Evolutionary conservation across 2,113 vertebrate species (phyloP).

Genomic region (Neogale vison): DNA sequence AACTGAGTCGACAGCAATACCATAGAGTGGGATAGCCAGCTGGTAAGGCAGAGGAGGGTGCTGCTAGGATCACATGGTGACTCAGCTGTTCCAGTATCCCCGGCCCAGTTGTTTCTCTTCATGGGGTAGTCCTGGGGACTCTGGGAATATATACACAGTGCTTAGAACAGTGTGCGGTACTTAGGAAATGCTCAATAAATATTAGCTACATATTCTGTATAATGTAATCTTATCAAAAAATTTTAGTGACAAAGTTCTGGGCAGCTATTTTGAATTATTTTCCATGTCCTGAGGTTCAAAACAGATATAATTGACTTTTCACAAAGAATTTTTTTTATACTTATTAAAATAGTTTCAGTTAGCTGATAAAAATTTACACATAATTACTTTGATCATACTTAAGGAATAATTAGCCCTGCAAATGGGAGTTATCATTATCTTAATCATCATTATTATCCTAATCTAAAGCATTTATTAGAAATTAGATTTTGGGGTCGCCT

Average conservation of each 20-base stretch:
- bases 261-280: constrained; percentile 46
- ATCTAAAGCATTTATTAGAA: constrained; percentile 63
- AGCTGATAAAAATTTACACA: constrained; percentile 56
- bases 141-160: neutral
- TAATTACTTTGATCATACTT: constrained; percentile 70
- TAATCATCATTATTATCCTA: constrained; percentile 71
- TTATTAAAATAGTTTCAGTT: constrained; percentile 67
- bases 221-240: neutral
- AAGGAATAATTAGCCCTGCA: constrained; percentile 71
- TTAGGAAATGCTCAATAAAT: neutral
- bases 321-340: constrained; percentile 59
- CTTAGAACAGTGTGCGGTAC: neutral
- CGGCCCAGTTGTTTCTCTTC: neutral
- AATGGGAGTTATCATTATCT: constrained; percentile 65
- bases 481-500: neutral
- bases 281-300: constrained; percentile 46
- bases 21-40: fast-evolving
- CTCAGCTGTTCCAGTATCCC: neutral
- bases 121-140: neutral
- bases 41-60: neutral
- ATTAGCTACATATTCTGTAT: neutral
- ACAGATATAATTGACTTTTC: constrained; percentile 62
- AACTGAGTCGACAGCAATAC: neutral
- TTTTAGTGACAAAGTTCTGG: neutral
- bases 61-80: neutral